Evolutionary conservation across 2,888 invertebrate genomes (phyloP).

Genomic region (Drosophila macrothrix): DNA sequence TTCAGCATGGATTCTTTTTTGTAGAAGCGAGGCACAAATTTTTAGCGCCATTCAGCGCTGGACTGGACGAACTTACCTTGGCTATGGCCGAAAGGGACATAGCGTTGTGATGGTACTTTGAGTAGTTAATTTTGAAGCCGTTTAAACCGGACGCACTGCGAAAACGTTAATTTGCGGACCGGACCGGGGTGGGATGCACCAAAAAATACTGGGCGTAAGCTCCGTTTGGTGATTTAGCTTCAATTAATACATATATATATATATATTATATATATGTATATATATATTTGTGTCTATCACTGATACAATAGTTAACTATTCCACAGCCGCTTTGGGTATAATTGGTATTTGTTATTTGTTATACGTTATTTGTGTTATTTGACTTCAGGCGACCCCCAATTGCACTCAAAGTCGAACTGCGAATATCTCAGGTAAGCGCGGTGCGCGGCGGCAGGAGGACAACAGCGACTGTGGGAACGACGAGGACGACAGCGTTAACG

Average conservation of each 20-base stretch:
- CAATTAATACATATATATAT: background rate
- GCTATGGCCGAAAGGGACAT: conserved; percentile 88
- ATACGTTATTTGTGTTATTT: conserved; percentile 4
- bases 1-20: conserved; percentile 48
- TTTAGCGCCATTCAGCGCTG: conserved; percentile 46
- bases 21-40: conserved; percentile 34
- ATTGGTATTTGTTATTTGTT: background rate
- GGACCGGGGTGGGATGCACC: conserved; percentile 19
- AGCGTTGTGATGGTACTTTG: conserved; percentile 89
- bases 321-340: background rate
- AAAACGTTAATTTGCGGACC: conserved; percentile 34
- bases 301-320: background rate
- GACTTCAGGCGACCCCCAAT: conserved; percentile 45
- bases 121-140: conserved; percentile 88
- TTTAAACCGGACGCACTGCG: conserved; percentile 68
- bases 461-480: conserved; percentile 55
- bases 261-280: background rate
- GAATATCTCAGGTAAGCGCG: conserved; percentile 53
- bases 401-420: conserved; percentile 58
- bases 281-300: background rate
- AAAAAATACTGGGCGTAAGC: conserved; percentile 13
- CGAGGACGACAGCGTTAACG: conserved; percentile 63
- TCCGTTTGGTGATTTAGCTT: conserved; percentile 13
- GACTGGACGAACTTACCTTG: conserved; percentile 86
- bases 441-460: conserved; percentile 30